Percentiles rank a stretch among this genome's conserved stretches.
Conservation (phyloP, 2,888 invertebrate genomes). For the Blastobasis lacticolella region DNA sequence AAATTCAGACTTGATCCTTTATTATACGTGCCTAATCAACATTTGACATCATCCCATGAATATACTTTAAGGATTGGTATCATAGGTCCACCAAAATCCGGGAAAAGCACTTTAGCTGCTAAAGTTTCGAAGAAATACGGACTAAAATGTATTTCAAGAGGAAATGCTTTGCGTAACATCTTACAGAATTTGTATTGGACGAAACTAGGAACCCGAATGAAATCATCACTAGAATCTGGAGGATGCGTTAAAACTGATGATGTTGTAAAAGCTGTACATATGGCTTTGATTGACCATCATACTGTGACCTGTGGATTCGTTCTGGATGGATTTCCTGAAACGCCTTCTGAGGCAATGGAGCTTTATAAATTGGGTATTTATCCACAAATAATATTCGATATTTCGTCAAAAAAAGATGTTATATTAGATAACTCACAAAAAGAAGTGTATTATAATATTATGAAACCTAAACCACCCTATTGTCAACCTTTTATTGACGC, state of each 20-base stretch:
- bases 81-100: constrained; percentile 77
- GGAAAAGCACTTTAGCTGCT: constrained; percentile 72
- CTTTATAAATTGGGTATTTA: constrained; percentile 67
- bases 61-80: constrained; percentile 71
- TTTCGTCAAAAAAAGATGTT: constrained; percentile 45
- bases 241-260: constrained; percentile 52
- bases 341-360: constrained; percentile 60
- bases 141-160: constrained; percentile 69
- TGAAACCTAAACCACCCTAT: constrained; percentile 48
- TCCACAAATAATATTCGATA: constrained; percentile 73
- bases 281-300: constrained; percentile 59
- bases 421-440: constrained; percentile 50
- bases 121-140: constrained; percentile 70
- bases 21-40: constrained; percentile 60
- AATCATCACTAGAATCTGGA: constrained; percentile 48
- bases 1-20: constrained; percentile 73
- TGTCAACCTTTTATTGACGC: constrained; percentile 47
- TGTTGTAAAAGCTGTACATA: constrained; percentile 69
- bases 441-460: constrained; percentile 41
- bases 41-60: constrained; percentile 45
- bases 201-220: constrained; percentile 56
- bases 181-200: constrained; percentile 67
- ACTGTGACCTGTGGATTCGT: constrained; percentile 73
- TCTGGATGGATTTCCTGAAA: constrained; percentile 76
- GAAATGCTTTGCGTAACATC: constrained; percentile 65